Percentiles rank a stretch among this genome's conserved stretches.
These are phyloP conservation scores for Percopsis transmontana DNA, from an alignment of 2,113 vertebrate species.

Conservation along the genomic window DNA sequence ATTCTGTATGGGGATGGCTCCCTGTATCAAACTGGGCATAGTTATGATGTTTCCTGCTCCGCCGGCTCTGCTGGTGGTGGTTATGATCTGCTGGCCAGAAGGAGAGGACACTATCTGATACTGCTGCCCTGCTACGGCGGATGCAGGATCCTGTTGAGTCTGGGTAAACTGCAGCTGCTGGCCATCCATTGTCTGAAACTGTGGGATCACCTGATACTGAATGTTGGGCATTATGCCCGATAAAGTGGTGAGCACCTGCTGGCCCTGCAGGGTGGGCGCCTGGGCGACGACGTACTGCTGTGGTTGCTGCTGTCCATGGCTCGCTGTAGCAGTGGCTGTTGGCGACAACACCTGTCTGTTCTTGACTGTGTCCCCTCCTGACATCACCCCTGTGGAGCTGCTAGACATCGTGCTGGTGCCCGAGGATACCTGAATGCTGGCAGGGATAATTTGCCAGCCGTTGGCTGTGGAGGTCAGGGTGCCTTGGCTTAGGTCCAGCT, in stretches of 20 bases:
- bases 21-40: slow-evolving; percentile 90
- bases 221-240: slow-evolving; percentile 90
- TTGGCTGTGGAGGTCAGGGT: slow-evolving; percentile 87
- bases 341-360: slow-evolving; percentile 74
- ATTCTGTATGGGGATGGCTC: slow-evolving; percentile 93
- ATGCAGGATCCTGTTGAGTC: slow-evolving; percentile 85
- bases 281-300: slow-evolving; percentile 87
- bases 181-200: slow-evolving; percentile 95
- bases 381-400: slow-evolving; percentile 75
- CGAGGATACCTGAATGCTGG: slow-evolving; percentile 66
- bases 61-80: slow-evolving; percentile 73
- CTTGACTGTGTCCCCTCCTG: slow-evolving; percentile 74
- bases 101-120: slow-evolving; percentile 87
- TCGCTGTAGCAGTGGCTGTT: slow-evolving; percentile 60
- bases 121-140: slow-evolving; percentile 81
- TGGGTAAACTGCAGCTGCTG: slow-evolving; percentile 91
- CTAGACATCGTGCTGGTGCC: slow-evolving; percentile 73
- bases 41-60: slow-evolving; percentile 88
- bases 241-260: slow-evolving; percentile 89
- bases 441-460: slow-evolving; percentile 92
- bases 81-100: slow-evolving; percentile 88
- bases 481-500: slow-evolving; percentile 85
- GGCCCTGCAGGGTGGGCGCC: slow-evolving; percentile 83
- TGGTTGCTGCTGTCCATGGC: slow-evolving; percentile 73
- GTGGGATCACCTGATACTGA: slow-evolving; percentile 97